Percentiles rank a stretch among this genome's conserved stretches.
These are phyloP conservation scores for Rhinella marina DNA, from an alignment of 2,797 vertebrate genomes.

Conservation along the genomic window DNA sequence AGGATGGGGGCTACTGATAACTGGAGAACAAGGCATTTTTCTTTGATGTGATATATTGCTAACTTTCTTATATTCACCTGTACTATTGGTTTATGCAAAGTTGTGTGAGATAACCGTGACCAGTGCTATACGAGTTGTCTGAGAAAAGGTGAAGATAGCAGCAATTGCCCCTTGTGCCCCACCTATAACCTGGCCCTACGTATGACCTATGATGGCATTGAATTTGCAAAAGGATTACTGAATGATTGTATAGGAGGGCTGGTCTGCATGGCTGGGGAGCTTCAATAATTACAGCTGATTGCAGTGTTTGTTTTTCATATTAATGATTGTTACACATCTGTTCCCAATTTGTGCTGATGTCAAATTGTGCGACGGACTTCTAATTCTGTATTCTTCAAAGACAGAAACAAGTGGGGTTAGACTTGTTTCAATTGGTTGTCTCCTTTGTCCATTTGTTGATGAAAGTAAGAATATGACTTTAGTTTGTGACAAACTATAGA, in stretches of 20 bases:
- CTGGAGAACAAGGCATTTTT: too few species aligned
- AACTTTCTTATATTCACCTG: too few species aligned
- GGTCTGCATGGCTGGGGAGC: neutral
- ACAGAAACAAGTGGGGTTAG: neutral
- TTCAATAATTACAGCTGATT: constrained; percentile 22
- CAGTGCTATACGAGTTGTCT: too few species aligned
- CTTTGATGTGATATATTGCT: too few species aligned
- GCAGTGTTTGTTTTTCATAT: constrained; percentile 28
- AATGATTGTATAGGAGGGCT: neutral
- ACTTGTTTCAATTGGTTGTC: neutral
- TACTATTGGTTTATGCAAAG: too few species aligned
- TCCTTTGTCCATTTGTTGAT: neutral
- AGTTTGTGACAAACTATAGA: too few species aligned
- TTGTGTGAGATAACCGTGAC: too few species aligned
- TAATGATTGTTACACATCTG: constrained; percentile 14
- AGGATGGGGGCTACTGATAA: too few species aligned
- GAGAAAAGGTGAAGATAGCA: neutral
- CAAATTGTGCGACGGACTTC: neutral
- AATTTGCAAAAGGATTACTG: neutral
- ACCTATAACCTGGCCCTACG: neutral
- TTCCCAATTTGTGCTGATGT: constrained; percentile 31
- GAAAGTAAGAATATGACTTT: neutral
- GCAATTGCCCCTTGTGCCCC: neutral
- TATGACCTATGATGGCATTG: neutral
- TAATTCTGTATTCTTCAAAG: neutral